Evolutionary conservation across 2,888 invertebrate genomes (phyloP).

Genomic region (Palloptera scutellata): DNA sequence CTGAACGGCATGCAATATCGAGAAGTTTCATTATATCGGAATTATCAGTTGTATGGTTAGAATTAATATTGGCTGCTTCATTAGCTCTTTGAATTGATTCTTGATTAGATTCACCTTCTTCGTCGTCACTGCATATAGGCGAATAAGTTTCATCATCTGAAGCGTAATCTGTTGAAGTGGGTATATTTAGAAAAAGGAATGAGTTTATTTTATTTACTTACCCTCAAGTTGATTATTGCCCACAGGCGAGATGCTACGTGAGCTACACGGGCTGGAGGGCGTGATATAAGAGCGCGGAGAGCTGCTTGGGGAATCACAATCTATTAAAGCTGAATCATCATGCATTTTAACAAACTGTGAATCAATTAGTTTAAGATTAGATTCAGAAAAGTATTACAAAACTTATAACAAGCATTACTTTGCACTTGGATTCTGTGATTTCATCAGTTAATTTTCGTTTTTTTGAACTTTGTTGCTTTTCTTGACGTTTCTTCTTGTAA

Average conservation of each 20-base stretch:
- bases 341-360: slow-evolving; percentile 52
- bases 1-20: slow-evolving; percentile 52
- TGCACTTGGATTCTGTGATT: slow-evolving; percentile 47
- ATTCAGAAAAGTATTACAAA: not conserved
- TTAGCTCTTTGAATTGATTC: slow-evolving; percentile 33
- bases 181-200: too few relatives aligned
- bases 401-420: slow-evolving; percentile 50
- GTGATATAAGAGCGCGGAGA: slow-evolving; percentile 57
- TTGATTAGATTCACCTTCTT: slow-evolving; percentile 56
- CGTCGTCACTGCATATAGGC: slow-evolving; percentile 64
- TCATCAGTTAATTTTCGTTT: slow-evolving; percentile 55
- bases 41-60: slow-evolving; percentile 40
- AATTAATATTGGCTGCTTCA: slow-evolving; percentile 39
- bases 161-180: slow-evolving; percentile 1
- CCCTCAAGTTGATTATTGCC: slow-evolving; percentile 46
- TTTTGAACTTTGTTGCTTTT: slow-evolving; percentile 51
- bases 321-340: slow-evolving; percentile 47
- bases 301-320: slow-evolving; percentile 60
- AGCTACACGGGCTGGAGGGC: slow-evolving; percentile 61
- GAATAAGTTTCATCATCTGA: slow-evolving; percentile 58
- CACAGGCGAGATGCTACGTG: slow-evolving; percentile 60
- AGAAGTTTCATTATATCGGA: slow-evolving; percentile 59
- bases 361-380: not conserved
- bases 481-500: slow-evolving; percentile 57
- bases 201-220: slow-evolving; percentile 19